Base-by-base conservation (phyloP, 2,797 vertebrate species). In the Spizella passerina region DNA sequence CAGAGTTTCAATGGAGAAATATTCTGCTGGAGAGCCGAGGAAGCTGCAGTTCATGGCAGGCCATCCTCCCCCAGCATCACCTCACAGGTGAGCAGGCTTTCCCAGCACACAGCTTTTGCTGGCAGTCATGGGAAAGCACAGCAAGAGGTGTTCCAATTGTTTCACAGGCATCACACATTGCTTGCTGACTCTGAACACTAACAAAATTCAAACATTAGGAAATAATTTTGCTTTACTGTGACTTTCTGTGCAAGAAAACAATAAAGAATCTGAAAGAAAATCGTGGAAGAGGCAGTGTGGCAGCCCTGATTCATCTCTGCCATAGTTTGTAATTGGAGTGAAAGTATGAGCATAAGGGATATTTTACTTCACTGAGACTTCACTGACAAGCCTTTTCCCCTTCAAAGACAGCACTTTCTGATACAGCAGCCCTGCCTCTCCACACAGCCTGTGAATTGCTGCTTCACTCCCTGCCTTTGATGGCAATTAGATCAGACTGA, bases 401-500 rank as follows among this genome's bases (percentile, higher is more conserved):
- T 75, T 95, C 64, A 91, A 77, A 75, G 47, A 56, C 16, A n/a
- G 14, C 18, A 16, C 39, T 39, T 82, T 84, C 52, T 68, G 78
- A 57, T 50, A 66, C 6, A 7, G 69, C 61, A 89, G 79, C 29
- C 12, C 70, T 65, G 11, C n/a, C 83, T 92, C 80, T 38, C 56
- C 24, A 59, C 19, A 26, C 23, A n/a, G 36, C 22, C 94, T 80
- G 52, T 92, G 88, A 78, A 93, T 91, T 30, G 5, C 64, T 65
- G 71, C 91, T 87, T 66, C 75, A 49, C 38, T 77, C 21, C 38
- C 29, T 44, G 18, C 9, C 30, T 94, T 90, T 71, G 50, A 75
- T 22, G 49, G 32, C 44, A 93, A 85, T 83, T 95, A 95, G 88
- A 84, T 93, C 75, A 96, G 72, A 85, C 66, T 94, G 90, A 34